Base-by-base conservation (phyloP, 2,888 invertebrate species). In the Venusia cambrica region DNA sequence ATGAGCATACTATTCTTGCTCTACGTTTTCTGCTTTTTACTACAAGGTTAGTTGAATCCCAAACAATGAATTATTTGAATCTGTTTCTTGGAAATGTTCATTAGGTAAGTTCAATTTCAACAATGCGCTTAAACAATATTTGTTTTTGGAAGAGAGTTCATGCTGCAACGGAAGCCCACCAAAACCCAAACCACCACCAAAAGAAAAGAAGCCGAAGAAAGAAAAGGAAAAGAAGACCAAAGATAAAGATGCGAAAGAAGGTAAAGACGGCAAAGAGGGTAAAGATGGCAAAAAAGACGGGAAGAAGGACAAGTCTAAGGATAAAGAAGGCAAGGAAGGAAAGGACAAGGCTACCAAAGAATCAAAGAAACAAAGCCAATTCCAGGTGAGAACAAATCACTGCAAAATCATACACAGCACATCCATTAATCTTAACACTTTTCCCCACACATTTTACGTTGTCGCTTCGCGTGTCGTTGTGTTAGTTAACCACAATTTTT, bases 21-120 rank as follows among this genome's bases (percentile, higher is more conserved):
- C 57, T 97, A 97, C 89, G 96, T 97, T 54, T 97, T 97, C 90
- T 96, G 96, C 89, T 97, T 97, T 90, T 90, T 97, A 61, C 91
- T 97, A 56, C 96, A 96, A 90, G 91, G 91, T 91, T 68, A 73
- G 80, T 70, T 41, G 17, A n/a, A 21, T 22, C n/a, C 10, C 9
- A 14, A 4, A 16, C n/a, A 14, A 3, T 5, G 2, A 2, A 2
- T 5, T 10, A 1, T 20, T 3, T 20, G 10, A 20, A 5, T 11
- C n/a, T n/a, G n/a, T n/a, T n/a, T n/a, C n/a, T n/a, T n/a, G n/a
- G n/a, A n/a, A n/a, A n/a, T n/a, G n/a, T n/a, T n/a, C n/a, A n/a
- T n/a, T n/a, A n/a, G n/a, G n/a, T n/a, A n/a, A n/a, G n/a, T n/a
- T n/a, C n/a, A n/a, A n/a, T n/a, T n/a, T n/a, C n/a, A n/a, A n/a